Percentiles rank a stretch among this genome's conserved stretches.
Conservation (phyloP, 1,140 invertebrate species). For the Dufourea novaeangliae region DNA sequence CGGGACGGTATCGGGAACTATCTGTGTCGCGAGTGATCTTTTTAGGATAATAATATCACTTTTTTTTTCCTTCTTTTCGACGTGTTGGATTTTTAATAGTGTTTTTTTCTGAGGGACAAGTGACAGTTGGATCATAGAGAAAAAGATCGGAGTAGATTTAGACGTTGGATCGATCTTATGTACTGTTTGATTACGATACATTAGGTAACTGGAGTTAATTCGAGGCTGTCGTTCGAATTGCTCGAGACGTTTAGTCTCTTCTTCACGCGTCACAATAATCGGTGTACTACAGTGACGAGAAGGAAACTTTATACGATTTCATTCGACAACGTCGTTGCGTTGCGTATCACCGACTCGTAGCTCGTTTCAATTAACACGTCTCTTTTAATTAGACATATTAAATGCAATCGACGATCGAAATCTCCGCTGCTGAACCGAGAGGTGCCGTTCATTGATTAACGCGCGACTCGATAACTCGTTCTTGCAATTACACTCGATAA, state of each 20-base stretch:
- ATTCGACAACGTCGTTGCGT: slow-evolving; percentile 5
- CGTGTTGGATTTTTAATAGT: no score
- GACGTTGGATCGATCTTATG: neutral
- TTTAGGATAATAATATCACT: no score
- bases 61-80: no score
- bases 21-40: no score
- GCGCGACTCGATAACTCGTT: neutral
- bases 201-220: slow-evolving; percentile 26
- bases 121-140: no score
- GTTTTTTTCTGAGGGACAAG: no score
- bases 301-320: neutral
- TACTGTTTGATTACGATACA: slow-evolving; percentile 43
- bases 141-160: no score
- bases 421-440: no score
- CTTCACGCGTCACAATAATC: slow-evolving; percentile 10
- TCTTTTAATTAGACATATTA: neutral
- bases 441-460: neutral
- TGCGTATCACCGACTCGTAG: neutral
- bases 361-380: slow-evolving; percentile 12
- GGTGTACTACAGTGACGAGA: slow-evolving; percentile 5
- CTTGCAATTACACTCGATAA: slow-evolving; percentile 9
- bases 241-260: slow-evolving; percentile 1
- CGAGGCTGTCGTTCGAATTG: neutral
- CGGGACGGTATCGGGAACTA: no score
- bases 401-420: neutral